Conservation (phyloP, 2,113 vertebrate species). For the Gallinago media region DNA sequence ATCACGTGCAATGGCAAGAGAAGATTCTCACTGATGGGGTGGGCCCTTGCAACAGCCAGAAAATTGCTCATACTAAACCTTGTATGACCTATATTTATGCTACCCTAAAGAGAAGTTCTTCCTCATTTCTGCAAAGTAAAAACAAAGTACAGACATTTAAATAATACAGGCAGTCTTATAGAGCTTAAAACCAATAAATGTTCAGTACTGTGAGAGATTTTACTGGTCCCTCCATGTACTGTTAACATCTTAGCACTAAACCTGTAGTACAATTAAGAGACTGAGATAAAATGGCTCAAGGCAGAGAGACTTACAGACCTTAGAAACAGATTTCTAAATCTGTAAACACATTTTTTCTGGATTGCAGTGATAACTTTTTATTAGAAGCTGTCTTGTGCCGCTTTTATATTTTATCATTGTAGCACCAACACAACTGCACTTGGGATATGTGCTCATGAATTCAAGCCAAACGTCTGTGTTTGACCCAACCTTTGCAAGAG, state of each 20-base stretch:
- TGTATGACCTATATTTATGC: neutral
- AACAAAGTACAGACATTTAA: neutral
- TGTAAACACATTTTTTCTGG: neutral
- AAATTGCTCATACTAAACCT: neutral
- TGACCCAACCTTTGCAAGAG: neutral
- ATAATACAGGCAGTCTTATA: neutral
- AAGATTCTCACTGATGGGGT: neutral
- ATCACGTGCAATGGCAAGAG: neutral
- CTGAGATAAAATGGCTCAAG: neutral
- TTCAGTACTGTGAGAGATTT: neutral
- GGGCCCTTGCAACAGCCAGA: neutral
- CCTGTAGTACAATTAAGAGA: neutral
- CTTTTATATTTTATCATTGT: neutral
- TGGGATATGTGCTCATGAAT: neutral
- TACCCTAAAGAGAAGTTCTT: neutral
- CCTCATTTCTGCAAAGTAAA: neutral
- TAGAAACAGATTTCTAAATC: constrained; percentile 27
- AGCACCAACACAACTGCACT: neutral
- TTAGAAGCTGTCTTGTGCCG: neutral
- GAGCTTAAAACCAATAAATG: neutral
- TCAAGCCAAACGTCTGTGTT: neutral
- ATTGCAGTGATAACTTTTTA: constrained; percentile 29
- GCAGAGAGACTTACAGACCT: neutral
- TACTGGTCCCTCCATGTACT: neutral
- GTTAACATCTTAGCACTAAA: neutral